Base-by-base conservation (phyloP, 2,888 invertebrate genomes). In the Drosophila longiperda region DNA sequence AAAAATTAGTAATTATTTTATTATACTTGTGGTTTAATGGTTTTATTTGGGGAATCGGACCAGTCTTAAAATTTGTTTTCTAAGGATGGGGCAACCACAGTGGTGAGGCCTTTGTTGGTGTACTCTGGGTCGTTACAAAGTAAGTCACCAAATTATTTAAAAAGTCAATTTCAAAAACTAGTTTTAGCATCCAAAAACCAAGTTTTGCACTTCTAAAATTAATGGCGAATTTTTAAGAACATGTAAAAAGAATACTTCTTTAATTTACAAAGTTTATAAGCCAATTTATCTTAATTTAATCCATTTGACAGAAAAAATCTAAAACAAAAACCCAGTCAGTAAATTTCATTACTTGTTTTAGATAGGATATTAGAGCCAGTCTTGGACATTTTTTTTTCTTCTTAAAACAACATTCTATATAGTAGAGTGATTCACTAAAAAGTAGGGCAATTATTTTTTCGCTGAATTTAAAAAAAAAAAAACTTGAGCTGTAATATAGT, bases 21-120 rank as follows among this genome's bases (percentile, higher is more conserved):
- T 26, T 17, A 26, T 17, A 49, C 17, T 9, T 12, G 15, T 38
- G 17, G 29, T 17, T 36, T 33, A n/a, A 33, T 38, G 54, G 23
- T 32, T 26, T 32, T 1, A 12, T 38, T 20, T 33, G 26, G 15
- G 20, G 36, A 29, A 12, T 12, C 12, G n/a, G 26, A 38, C 12
- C 12, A 11, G 12, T 29, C n/a, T 32, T 57, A n/a, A 40, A 55
- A 3, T 11, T 23, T 17, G 7, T 9, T 20, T 32, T 26, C 50
- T 34, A 80, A 74, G 45, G 72, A 80, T 84, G 80, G 75, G 83
- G 86, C 86, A 84, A 82, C 66, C 45, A 29, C 71, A 29, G n/a
- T 50, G 36, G 48, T 40, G 42, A 54, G 75, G 62, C 66, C 67
- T 71, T 63, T 77, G 64, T 61, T 79, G 66, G 59, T 73, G 52